Base-by-base conservation (phyloP, 2,888 invertebrate species). In the Ophion costatus region DNA sequence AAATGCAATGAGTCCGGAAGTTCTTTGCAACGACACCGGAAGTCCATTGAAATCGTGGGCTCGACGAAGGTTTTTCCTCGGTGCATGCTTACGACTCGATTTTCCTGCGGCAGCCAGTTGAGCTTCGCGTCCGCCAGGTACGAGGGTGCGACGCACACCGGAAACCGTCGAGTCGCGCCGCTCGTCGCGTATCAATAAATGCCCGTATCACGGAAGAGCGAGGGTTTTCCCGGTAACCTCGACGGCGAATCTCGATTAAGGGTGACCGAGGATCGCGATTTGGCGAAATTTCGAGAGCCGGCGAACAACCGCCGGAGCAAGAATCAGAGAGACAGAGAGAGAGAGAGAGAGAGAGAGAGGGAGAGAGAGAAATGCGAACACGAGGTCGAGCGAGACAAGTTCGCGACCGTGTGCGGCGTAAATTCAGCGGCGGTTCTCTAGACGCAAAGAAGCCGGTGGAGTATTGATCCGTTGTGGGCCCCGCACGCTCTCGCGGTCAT, bases 381-480 rank as follows among this genome's bases (percentile, higher is more conserved):
- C 67, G 67, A 24, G 29, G 38, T 33, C 71, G 57, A 7, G 57
- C 29, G 51, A 57, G 67, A 73, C 73, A 57, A 74, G 38, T 57
- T 10, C 45, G 63, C 70, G 20, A 33, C 51, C 70, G 73, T 73
- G 79, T 82, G 75, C 82, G 79, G 64, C 82, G 85, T 80, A 82
- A 80, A 82, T 85, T 61, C 74, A 80, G 85, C 85, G 80, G 82
- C 76, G 85, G 73, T 81, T 78, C 78, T 59, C 67, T 82, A 71
- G 82, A 71, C 80, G 82, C 71, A 82, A 85, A 85, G 85, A 85
- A 85, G 85, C 85, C 85, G 85, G 82, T 75, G 74, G 78, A 82
- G 85, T 85, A 85, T 85, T 85, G 85, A 85, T 85, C 85, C 85
- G 85, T 85, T 85, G 85, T 85, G 82, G 85, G 82, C 63, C 82